Evolutionary conservation across 2,113 vertebrate genomes (phyloP).

Genomic region (Oxyruncus cristatus): DNA sequence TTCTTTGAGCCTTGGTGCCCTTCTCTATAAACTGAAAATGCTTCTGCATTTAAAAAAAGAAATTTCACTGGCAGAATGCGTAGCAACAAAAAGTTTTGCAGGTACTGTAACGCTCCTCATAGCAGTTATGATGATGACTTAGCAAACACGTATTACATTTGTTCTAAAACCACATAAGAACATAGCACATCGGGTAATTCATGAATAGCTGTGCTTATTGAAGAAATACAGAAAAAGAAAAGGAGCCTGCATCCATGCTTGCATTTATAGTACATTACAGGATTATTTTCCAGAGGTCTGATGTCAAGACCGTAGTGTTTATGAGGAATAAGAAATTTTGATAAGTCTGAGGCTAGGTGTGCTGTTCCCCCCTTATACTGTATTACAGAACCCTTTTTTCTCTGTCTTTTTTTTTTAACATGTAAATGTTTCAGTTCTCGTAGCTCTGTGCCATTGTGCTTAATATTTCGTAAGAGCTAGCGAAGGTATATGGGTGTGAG

Average conservation of each 20-base stretch:
- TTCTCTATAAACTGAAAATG: background rate
- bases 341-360: background rate
- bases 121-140: background rate
- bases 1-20: background rate
- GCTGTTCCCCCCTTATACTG: background rate
- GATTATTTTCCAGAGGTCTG: background rate
- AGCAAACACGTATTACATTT: background rate
- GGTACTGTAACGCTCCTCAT: background rate
- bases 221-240: background rate
- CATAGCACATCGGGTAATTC: background rate
- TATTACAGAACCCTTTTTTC: background rate
- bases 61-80: background rate
- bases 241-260: background rate
- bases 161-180: background rate
- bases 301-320: background rate
- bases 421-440: background rate
- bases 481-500: background rate
- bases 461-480: background rate
- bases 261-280: background rate
- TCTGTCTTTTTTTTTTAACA: background rate
- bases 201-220: background rate
- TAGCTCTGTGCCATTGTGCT: background rate
- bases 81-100: background rate
- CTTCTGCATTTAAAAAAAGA: background rate
- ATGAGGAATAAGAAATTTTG: background rate